Evolutionary conservation across 1,140 invertebrate genomes (phyloP), one percentile per base, ranked within the genome.

Genomic region (Aphaenogaster floridana): DNA sequence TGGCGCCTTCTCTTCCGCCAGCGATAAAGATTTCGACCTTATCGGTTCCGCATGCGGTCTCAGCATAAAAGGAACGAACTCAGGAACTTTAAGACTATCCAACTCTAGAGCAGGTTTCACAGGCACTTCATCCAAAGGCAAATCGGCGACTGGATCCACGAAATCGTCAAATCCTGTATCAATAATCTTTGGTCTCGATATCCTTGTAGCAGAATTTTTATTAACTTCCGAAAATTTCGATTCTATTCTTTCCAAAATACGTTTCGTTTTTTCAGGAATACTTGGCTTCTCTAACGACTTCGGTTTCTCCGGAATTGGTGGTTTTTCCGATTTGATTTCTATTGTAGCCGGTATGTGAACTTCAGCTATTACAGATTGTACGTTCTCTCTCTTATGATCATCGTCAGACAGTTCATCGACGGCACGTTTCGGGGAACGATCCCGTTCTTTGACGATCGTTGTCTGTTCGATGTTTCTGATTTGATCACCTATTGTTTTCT

Each of bases 1-100:
- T 0, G 95, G 92, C 1, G 95, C 95, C 86, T 95, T 95, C 83
- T 95, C 95, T 88, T 95, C 95, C 1, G 95, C 95, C n/a, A 95
- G 84, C 0, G 95, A 95, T 39, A 95, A 79, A 1, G 95, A 95
- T 48, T 95, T 95, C 1, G 94, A 95, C 57, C 95, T 89, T 3
- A 95, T 88, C 0, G 95, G 94, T 76, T 95, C 95, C 2, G 93
- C 95, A 57, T 95, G 95, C 3, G 94, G 94, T 81, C 94, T 93
- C 36, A 94, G 91, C 92, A 95, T 93, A 84, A 95, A 95, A 4
- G 95, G 94, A 86, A 94, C 94, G 61, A 95, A 95, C 87, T 95
- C 95, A 15, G 95, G 95, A 34, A 95, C 95, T 92, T 95, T 95
- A 1, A 95, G 88, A 77, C 93, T 93, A 86, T 95, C 95, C 83